phyloP scores from a whole-genome alignment of 2,888 invertebrate genomes.

The Parnassius mnemosyne region DNA sequence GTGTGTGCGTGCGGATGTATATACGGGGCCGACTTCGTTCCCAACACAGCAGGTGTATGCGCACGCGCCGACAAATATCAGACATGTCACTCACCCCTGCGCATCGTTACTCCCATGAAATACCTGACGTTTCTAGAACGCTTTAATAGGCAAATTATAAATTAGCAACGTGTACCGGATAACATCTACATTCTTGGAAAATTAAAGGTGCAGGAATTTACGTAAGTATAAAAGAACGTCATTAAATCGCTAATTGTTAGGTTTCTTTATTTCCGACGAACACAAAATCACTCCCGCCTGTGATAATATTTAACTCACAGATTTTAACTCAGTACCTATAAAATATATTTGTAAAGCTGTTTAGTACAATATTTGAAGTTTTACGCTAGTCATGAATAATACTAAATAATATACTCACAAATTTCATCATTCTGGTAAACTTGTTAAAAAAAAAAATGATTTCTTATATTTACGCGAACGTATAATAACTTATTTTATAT shows the following conservation, averaged over 20 bases:
- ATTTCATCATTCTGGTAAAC: too few relatives aligned
- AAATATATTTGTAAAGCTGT: too few relatives aligned
- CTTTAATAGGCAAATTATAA: conserved; percentile 28
- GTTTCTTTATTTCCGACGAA: not conserved
- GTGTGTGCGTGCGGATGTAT: conserved; percentile 37
- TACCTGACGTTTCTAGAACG: conserved; percentile 16
- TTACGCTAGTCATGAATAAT: too few relatives aligned
- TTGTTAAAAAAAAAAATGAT: too few relatives aligned
- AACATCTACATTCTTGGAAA: conserved; percentile 14
- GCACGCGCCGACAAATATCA: conserved; percentile 51
- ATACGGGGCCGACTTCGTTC: too few relatives aligned
- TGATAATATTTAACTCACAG: too few relatives aligned
- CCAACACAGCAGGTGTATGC: conserved; percentile 36
- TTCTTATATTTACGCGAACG: too few relatives aligned
- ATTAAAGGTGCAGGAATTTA: conserved; percentile 18
- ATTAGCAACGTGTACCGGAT: conserved; percentile 23
- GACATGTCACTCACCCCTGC: conserved; percentile 61
- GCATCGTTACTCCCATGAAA: conserved; percentile 16
- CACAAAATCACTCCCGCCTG: too few relatives aligned
- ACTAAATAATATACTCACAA: too few relatives aligned
- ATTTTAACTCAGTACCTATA: too few relatives aligned
- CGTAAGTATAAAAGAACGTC: conserved; percentile 3
- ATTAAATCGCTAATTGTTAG: conserved; percentile 9
- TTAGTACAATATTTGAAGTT: too few relatives aligned
- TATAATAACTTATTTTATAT: too few relatives aligned